phyloP scores from a whole-genome alignment of 2,797 vertebrate genomes.

The Sarcoramphus papa region DNA sequence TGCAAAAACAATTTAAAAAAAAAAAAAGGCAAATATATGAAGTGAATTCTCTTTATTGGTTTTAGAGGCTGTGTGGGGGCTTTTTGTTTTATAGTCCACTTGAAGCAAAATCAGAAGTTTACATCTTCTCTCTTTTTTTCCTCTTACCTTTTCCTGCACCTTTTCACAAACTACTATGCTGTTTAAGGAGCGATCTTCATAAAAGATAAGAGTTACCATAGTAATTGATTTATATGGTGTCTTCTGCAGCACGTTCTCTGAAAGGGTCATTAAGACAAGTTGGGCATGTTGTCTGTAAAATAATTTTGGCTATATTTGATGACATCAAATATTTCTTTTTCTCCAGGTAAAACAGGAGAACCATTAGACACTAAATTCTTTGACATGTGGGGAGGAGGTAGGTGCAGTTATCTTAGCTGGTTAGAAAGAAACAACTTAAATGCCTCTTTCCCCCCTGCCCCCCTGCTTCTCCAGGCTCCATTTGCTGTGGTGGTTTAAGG shows the following conservation, averaged over 20 bases:
- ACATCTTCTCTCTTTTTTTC: not conserved
- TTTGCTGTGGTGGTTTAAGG: not conserved
- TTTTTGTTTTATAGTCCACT: not conserved
- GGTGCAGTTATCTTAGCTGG: constrained; percentile 16
- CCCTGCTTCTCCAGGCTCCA: not conserved
- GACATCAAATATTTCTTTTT: constrained; percentile 1
- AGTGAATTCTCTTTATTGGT: not conserved
- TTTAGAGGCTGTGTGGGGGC: not conserved
- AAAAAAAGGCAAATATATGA: not conserved
- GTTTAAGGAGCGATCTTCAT: not conserved
- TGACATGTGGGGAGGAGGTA: constrained; percentile 97
- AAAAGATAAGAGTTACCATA: not conserved
- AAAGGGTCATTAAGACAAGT: not conserved
- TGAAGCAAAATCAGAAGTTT: not conserved
- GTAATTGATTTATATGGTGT: not conserved
- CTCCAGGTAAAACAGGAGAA: constrained; percentile 85
- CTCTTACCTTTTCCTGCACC: not conserved
- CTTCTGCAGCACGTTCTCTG: not conserved
- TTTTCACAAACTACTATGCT: not conserved
- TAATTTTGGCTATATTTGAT: not conserved
- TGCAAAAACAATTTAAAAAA: not conserved
- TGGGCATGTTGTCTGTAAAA: not conserved
- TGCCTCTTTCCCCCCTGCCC: accelerated
- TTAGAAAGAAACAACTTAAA: not conserved
- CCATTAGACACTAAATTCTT: constrained; percentile 79